Evolutionary conservation across 2,113 vertebrate species (phyloP), one percentile per base, ranked within the genome.

Genomic region (Mesembrinibis cayennensis): DNA sequence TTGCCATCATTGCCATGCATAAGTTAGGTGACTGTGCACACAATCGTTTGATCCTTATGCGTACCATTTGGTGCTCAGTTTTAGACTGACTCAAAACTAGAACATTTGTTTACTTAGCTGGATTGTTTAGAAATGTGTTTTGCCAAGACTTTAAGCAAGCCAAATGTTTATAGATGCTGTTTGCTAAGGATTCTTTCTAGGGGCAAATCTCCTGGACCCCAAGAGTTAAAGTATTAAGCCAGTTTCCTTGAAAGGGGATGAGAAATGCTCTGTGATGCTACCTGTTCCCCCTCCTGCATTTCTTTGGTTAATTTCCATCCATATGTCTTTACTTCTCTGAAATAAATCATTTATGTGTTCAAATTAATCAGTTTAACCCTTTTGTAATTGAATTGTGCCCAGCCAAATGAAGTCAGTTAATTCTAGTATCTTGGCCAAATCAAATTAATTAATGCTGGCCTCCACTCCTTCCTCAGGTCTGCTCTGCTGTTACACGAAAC

Each of bases 381-480:
- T 90, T 86, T 67, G 23, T 42, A 94, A 92, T 50, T 80, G 26
- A 90, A 93, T 74, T 83, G 29, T 36, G 4, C 55, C 55, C 56
- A 71, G 72, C 32, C 50, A 91, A 89, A 89, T 83, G 29, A 95
- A 95, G 82, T 95, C 40, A 66, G 69, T 95, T 92, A 83, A 55
- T 88, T 92, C 71, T 78, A 78, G 38, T 81, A 44, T 62, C 76
- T 83, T 71, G 47, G 86, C 82, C 83, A 94, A 93, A 92, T 87
- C 82, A 67, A 78, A 91, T 92, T 63, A 88, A 88, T 95, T 93
- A 89, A 92, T 81, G 69, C 67, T 89, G 82, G 74, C 76, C n/a
- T 84, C 65, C 65, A 69, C 65, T 96, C 53, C 78, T 93, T 94
- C 66, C 61, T 82, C 26, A 49, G 56, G 44, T 96, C 87, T 89